phyloP scores from a whole-genome alignment of 2,888 invertebrate genomes.

The Amorpha juglandis region DNA sequence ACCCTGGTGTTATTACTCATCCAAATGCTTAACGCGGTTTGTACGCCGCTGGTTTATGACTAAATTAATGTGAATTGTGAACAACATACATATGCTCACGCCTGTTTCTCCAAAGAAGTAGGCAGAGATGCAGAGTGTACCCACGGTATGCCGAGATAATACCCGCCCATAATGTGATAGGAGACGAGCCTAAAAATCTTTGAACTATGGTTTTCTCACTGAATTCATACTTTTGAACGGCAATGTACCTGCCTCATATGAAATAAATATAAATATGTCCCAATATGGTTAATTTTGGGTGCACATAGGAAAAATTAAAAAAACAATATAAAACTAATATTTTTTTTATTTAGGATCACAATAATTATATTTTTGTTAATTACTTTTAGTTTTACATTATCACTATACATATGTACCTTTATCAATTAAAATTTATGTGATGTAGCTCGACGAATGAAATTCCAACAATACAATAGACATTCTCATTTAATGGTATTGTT shows the following conservation, averaged over 20 bases:
- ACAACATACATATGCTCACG: constrained; percentile 45
- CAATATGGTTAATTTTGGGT: background rate
- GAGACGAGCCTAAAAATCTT: no score
- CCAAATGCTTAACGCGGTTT: background rate
- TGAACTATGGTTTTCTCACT: no score
- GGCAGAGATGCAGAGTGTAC: no score
- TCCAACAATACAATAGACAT: background rate
- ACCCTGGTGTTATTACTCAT: constrained; percentile 2
- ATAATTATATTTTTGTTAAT: constrained; percentile 52
- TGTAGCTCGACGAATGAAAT: background rate
- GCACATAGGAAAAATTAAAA: constrained; percentile 33
- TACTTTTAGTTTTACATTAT: constrained; percentile 54
- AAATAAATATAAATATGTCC: no score
- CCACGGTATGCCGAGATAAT: no score
- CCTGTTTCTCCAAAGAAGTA: background rate
- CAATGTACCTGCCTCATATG: no score
- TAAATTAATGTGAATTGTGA: constrained; percentile 19
- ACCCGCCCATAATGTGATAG: no score
- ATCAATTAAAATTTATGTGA: background rate
- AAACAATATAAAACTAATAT: constrained; percentile 52
- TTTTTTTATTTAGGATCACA: constrained; percentile 82
- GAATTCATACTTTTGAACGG: no score
- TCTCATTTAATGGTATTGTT: background rate
- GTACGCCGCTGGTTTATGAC: background rate
- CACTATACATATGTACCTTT: constrained; percentile 38